Percentiles rank a stretch among this genome's conserved stretches.
These are phyloP conservation scores for Lordiphosa andalusiaca DNA, from an alignment of 2,888 invertebrate species.

Conservation along the genomic window DNA sequence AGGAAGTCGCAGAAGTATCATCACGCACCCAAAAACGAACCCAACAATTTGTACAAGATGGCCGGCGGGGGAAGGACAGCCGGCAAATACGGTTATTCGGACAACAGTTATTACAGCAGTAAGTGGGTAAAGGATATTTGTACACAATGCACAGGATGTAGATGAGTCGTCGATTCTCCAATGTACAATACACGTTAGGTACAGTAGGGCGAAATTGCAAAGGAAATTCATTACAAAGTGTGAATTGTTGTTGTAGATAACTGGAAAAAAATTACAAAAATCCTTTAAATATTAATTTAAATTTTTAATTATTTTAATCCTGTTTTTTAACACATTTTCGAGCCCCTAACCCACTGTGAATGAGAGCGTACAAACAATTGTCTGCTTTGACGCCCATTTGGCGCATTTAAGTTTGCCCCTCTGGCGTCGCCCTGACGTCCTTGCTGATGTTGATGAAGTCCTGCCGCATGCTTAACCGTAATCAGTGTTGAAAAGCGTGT, in stretches of 20 bases:
- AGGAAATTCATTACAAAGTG: too few relatives aligned
- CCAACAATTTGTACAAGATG: conserved; percentile 64
- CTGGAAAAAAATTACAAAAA: too few relatives aligned
- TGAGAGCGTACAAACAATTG: conserved; percentile 21
- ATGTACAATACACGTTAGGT: neutral
- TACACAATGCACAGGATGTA: conserved; percentile 1
- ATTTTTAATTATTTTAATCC: too few relatives aligned
- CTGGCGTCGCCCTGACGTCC: conserved; percentile 29
- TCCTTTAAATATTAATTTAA: too few relatives aligned
- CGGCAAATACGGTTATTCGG: conserved; percentile 89
- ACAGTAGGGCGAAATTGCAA: too few relatives aligned
- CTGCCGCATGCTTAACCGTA: conserved; percentile 39
- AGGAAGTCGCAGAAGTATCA: conserved; percentile 39
- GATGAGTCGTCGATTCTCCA: neutral
- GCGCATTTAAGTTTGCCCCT: conserved; percentile 22
- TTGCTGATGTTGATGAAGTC: conserved; percentile 45
- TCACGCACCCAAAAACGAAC: conserved; percentile 15
- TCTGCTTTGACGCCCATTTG: conserved; percentile 46
- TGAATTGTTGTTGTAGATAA: too few relatives aligned
- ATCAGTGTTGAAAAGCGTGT: conserved; percentile 55
- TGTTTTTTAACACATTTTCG: neutral
- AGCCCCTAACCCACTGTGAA: neutral
- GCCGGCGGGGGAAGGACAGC: conserved; percentile 88
- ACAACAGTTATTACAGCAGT: conserved; percentile 88
- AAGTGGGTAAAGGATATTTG: conserved; percentile 71